These are phyloP conservation scores for Notechis scutatus DNA, from an alignment of 2,113 vertebrate species.

Conservation along the genomic window DNA sequence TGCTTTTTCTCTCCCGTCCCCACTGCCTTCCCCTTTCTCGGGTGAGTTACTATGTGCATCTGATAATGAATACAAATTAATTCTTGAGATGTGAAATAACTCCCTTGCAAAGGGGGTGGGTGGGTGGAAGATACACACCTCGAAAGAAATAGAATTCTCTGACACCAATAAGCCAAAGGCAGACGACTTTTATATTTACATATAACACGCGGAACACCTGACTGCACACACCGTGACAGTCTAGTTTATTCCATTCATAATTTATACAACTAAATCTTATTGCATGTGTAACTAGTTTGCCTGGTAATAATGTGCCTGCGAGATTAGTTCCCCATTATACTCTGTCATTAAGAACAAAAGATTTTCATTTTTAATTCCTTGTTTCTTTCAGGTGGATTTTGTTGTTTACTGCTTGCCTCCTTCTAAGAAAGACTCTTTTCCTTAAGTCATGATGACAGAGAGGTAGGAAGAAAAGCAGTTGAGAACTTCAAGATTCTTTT, in stretches of 20 bases:
- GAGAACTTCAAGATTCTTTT: conserved; percentile 23
- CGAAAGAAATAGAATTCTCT: conserved; percentile 73
- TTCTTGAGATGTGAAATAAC: conserved; percentile 64
- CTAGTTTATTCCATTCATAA: conserved; percentile 82
- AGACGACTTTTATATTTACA: conserved; percentile 81
- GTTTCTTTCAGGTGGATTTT: conserved; percentile 34
- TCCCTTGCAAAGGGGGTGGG: conserved; percentile 56
- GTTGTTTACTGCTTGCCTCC: conserved; percentile 25
- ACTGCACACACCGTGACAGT: conserved; percentile 73
- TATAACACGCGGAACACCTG: conserved; percentile 77
- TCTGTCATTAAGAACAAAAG: conserved; percentile 72
- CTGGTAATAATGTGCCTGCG: conserved; percentile 71
- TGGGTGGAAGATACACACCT: conserved; percentile 50
- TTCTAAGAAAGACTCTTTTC: conserved; percentile 16
- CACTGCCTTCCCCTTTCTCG: conserved; percentile 36
- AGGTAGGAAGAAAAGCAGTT: conserved; percentile 37
- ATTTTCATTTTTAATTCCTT: conserved; percentile 50
- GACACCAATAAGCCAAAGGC: conserved; percentile 75
- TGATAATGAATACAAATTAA: conserved; percentile 64
- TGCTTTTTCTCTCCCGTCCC: neutral
- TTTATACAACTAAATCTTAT: conserved; percentile 78
- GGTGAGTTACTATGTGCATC: conserved; percentile 67
- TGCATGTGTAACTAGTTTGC: conserved; percentile 80
- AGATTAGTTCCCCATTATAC: conserved; percentile 71
- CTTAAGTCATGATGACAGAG: conserved; percentile 33